Evolutionary conservation across 2,113 vertebrate species (phyloP).

Genomic region (Anhinga rufa): DNA sequence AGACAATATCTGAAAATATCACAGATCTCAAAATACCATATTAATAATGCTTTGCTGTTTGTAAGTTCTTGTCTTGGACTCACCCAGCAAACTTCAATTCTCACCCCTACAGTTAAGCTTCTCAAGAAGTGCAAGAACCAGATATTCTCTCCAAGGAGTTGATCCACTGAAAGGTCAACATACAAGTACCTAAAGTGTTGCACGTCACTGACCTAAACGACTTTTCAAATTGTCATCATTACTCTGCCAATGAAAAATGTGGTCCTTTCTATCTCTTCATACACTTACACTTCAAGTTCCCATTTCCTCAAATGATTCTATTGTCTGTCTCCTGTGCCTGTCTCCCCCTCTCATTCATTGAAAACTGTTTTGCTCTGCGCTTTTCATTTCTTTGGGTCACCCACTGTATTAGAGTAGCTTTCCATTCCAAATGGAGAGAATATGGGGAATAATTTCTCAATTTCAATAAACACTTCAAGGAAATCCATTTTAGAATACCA

Average conservation of each 20-base stretch:
- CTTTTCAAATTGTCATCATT: background rate
- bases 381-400: slow-evolving; percentile 7
- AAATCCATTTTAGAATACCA: slow-evolving; percentile 15
- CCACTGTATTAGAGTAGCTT: slow-evolving; percentile 12
- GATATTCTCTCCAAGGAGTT: background rate
- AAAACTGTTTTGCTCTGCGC: background rate
- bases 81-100: background rate
- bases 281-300: background rate
- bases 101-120: background rate
- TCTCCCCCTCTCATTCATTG: background rate
- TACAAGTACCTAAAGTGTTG: background rate
- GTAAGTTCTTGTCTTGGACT: background rate
- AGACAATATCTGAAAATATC: background rate
- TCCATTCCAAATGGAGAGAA: slow-evolving; percentile 11
- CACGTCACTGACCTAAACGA: background rate
- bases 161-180: background rate
- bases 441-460: slow-evolving; percentile 7
- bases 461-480: slow-evolving; percentile 34
- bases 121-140: background rate
- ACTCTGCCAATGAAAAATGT: background rate
- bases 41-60: background rate
- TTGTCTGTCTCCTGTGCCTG: background rate
- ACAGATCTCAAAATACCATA: background rate
- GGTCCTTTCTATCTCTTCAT: background rate
- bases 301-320: background rate